phyloP scores from a whole-genome alignment of 2,113 vertebrate species.

The Gallinago undulata region DNA sequence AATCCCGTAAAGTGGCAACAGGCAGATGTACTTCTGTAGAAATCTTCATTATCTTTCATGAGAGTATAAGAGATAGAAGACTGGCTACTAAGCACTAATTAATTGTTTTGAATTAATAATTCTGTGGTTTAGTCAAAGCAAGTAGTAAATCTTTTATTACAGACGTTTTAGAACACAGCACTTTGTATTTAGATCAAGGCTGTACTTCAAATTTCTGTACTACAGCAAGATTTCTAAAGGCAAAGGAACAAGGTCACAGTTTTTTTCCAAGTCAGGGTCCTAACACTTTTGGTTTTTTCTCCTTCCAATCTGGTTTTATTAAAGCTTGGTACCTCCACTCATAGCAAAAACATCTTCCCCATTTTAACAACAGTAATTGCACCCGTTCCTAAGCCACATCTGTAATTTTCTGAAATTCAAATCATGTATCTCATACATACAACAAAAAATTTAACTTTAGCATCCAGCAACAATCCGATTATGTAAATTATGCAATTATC shows the following conservation, averaged over 20 bases:
- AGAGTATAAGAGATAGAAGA: background rate
- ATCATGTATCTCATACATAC: background rate
- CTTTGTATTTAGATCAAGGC: background rate
- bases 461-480: background rate
- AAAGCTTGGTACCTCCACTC: background rate
- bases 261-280: background rate
- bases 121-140: background rate
- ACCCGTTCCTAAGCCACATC: background rate
- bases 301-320: background rate
- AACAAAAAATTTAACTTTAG: background rate
- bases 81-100: background rate
- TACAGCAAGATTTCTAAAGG: background rate
- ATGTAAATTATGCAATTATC: slow-evolving; percentile 17
- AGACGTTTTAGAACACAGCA: background rate
- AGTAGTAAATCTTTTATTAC: background rate
- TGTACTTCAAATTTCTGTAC: background rate
- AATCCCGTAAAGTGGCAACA: background rate
- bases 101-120: background rate
- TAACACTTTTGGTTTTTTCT: background rate
- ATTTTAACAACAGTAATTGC: background rate
- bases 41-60: background rate
- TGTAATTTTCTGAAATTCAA: background rate
- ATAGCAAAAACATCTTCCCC: background rate
- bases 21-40: background rate
- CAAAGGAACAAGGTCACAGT: background rate